Conservation (phyloP, 2,888 invertebrate genomes). For the Leucophora obtusa region DNA sequence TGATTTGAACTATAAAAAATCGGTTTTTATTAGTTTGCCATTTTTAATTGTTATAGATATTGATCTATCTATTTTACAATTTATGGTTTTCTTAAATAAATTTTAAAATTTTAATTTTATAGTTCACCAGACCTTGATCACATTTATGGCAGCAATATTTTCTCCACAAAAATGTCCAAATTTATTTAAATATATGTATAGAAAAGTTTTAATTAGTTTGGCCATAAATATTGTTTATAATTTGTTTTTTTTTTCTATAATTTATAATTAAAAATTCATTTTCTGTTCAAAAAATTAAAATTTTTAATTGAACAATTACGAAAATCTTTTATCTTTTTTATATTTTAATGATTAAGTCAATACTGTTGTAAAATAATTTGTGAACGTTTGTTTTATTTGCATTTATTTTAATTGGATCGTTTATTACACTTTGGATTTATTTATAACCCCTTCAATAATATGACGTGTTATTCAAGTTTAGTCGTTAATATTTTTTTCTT, state of each 20-base stretch:
- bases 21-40: no score
- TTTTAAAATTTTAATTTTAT: slow-evolving; percentile 6
- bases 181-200: neutral
- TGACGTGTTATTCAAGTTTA: slow-evolving; percentile 31
- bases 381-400: neutral
- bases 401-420: slow-evolving; percentile 8
- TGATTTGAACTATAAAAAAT: no score
- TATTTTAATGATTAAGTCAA: neutral
- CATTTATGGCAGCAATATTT: slow-evolving; percentile 1
- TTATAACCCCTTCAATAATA: slow-evolving; percentile 26
- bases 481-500: neutral
- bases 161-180: neutral
- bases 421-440: slow-evolving; percentile 19
- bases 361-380: neutral
- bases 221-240: neutral
- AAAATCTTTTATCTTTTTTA: neutral
- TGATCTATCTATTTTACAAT: slow-evolving; percentile 34
- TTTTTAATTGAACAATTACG: no score
- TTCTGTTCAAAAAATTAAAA: no score
- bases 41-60: slow-evolving; percentile 5
- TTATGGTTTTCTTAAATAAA: slow-evolving; percentile 35
- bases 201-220: neutral
- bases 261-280: neutral
- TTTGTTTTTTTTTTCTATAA: neutral
- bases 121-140: slow-evolving; percentile 19